Conservation (phyloP, 2,113 vertebrate genomes). For the Rhombomys opimus region DNA sequence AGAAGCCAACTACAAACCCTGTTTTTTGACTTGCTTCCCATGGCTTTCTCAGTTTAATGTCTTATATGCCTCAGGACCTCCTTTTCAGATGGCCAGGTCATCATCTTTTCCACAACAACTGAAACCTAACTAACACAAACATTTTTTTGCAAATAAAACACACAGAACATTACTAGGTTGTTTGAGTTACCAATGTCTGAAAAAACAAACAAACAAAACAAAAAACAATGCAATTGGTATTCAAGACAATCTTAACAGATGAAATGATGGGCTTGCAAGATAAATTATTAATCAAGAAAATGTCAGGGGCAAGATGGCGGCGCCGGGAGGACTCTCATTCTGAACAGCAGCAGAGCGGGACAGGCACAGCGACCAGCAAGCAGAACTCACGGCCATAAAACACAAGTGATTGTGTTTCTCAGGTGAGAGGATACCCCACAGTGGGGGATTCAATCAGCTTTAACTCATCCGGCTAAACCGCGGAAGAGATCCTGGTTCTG, state of each 20-base stretch:
- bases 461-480: no score
- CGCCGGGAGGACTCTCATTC: no score
- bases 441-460: no score
- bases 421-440: no score
- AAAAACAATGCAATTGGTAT: not conserved
- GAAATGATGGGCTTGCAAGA: not conserved
- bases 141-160: not conserved
- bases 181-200: not conserved
- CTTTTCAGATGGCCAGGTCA: not conserved
- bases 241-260: not conserved
- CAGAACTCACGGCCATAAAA: no score
- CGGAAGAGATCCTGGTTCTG: no score
- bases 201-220: not conserved
- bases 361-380: no score
- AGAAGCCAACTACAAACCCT: not conserved
- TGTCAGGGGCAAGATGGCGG: no score
- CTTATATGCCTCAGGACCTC: not conserved
- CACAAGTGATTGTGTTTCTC: no score
- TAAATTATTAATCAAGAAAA: not conserved
- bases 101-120: not conserved
- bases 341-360: no score
- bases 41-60: not conserved
- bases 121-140: not conserved
- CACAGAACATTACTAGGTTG: not conserved
- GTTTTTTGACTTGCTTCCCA: not conserved